Evolutionary conservation across 2,888 invertebrate genomes (phyloP).

Genomic region (Sminthurinus aureus): DNA sequence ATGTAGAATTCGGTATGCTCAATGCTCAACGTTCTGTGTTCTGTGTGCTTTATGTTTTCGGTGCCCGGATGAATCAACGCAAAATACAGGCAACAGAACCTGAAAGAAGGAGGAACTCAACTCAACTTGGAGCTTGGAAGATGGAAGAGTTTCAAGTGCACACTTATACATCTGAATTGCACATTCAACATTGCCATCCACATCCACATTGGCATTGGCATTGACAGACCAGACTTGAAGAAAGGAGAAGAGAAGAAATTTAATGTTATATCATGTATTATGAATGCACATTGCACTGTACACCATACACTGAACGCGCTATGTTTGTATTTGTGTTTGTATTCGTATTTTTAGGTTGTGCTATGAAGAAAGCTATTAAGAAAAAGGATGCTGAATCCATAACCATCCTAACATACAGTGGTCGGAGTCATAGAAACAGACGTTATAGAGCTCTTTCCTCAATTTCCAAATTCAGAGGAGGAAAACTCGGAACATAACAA

Average conservation of each 20-base stretch:
- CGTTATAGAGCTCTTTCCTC: slow-evolving; percentile 1
- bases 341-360: not conserved
- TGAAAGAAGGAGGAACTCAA: not conserved
- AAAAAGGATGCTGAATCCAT: not conserved
- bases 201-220: not conserved
- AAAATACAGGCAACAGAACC: not conserved
- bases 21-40: not conserved
- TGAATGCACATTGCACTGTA: not conserved
- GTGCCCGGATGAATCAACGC: not conserved
- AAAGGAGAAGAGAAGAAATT: no score
- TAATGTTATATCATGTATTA: not conserved
- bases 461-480: not conserved
- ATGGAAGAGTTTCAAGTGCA: not conserved
- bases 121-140: no score
- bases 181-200: not conserved
- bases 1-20: not conserved
- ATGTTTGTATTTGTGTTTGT: not conserved
- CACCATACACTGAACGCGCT: not conserved
- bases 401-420: no score
- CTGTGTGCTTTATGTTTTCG: no score
- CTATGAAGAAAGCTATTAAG: not conserved
- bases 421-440: slow-evolving; percentile 4
- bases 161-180: slow-evolving; percentile 8
- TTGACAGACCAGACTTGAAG: no score
- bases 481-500: not conserved